Evolutionary conservation across 2,797 vertebrate genomes (phyloP).

Genomic region (Acomys russatus): DNA sequence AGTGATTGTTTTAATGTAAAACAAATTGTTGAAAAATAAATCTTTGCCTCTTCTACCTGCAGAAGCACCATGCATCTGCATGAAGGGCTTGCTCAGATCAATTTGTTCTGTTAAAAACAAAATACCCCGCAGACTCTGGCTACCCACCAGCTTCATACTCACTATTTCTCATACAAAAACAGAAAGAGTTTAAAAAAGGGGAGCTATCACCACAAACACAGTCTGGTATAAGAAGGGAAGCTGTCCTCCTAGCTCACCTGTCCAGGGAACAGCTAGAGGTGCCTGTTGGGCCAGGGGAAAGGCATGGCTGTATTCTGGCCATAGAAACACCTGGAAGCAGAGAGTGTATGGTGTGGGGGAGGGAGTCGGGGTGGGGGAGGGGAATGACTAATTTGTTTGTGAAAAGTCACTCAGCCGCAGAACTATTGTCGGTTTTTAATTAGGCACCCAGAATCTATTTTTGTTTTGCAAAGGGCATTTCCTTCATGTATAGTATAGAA

Average conservation of each 20-base stretch:
- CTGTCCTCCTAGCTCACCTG: conserved; percentile 42
- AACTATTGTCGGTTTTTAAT: not conserved
- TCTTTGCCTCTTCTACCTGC: not conserved
- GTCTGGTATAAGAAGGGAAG: conserved; percentile 71
- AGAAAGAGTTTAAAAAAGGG: conserved; percentile 78
- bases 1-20: not conserved
- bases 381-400: fast-evolving
- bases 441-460: not conserved
- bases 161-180: conserved; percentile 73
- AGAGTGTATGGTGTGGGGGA: not conserved
- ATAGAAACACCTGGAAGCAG: not conserved
- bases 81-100: conserved; percentile 53
- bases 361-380: too few species aligned
- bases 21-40: not conserved
- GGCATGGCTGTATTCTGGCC: not conserved
- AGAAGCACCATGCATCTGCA: not conserved
- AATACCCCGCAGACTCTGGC: conserved; percentile 19
- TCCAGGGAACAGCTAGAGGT: conserved; percentile 58
- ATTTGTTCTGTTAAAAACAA: conserved; percentile 36
- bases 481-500: not conserved
- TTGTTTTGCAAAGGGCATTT: not conserved
- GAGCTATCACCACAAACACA: conserved; percentile 5
- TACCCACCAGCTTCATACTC: not conserved
- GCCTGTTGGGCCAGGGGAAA: conserved; percentile 48
- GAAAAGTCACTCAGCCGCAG: not conserved